Percentiles rank a stretch among this genome's conserved stretches.
phyloP scores from a whole-genome alignment of 92 coral and sea anemone species.

The Umimayanthus chanpuru region DNA sequence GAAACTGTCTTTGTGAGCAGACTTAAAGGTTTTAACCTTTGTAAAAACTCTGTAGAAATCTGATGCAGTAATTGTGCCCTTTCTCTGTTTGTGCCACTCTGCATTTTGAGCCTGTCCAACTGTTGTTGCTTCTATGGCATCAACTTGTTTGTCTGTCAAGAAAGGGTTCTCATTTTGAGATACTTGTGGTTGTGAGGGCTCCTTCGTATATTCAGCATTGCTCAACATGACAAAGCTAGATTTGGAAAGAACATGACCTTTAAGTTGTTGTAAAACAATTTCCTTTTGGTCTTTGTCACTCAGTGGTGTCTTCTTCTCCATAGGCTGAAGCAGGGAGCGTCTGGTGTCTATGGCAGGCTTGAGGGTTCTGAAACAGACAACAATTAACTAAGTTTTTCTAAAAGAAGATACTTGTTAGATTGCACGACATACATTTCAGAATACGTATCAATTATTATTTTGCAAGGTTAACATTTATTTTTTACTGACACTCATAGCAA shows the following conservation, averaged over 20 bases:
- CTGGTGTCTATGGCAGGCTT: conserved; percentile 7
- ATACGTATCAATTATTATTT: too few relatives aligned
- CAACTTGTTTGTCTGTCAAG: background rate
- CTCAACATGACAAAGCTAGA: conserved; percentile 34
- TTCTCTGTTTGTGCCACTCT: conserved; percentile 14
- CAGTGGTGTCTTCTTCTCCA: background rate
- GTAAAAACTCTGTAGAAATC: conserved; percentile 35
- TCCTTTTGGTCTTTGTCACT: conserved; percentile 5
- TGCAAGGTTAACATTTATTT: too few relatives aligned
- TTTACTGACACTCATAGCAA: too few relatives aligned
- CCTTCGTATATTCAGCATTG: conserved; percentile 28
- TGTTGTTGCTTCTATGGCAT: conserved; percentile 22
- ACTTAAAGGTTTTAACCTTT: conserved; percentile 14
- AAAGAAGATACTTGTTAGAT: too few relatives aligned
- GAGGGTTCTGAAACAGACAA: background rate
- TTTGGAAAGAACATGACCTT: conserved; percentile 31
- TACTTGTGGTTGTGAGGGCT: background rate
- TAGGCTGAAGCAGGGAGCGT: conserved; percentile 50
- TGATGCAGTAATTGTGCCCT: conserved; percentile 39
- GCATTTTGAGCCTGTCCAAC: conserved; percentile 35
- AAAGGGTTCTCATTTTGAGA: background rate
- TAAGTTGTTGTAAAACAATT: background rate
- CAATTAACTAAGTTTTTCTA: too few relatives aligned
- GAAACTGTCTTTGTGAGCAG: background rate
- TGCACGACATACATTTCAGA: too few relatives aligned